These are phyloP conservation scores for Agrilus planipennis DNA, from an alignment of 1,140 invertebrate genomes.

Conservation along the genomic window DNA sequence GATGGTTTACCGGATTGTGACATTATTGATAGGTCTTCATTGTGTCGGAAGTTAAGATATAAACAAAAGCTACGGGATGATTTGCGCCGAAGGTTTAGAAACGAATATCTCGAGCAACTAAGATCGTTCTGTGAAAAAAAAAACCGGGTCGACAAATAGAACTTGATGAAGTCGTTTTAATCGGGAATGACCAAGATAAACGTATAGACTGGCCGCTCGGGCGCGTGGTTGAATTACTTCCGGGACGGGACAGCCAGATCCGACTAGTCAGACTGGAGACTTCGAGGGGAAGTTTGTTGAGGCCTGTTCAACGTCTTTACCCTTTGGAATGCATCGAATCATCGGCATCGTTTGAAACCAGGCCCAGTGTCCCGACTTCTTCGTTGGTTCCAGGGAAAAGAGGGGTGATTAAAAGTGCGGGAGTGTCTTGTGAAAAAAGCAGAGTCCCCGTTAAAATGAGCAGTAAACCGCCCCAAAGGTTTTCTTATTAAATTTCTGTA, in stretches of 20 bases:
- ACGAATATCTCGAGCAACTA: constrained; percentile 6
- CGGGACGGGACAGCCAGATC: constrained; percentile 7
- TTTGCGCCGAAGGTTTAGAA: constrained; percentile 9
- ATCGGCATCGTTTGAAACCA: too few relatives aligned
- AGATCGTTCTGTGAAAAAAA: constrained; percentile 1
- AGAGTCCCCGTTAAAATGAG: too few relatives aligned
- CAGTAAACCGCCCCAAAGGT: too few relatives aligned
- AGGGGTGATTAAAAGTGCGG: not conserved
- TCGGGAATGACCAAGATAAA: constrained; percentile 8
- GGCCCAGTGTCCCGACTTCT: not conserved
- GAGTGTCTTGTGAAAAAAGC: too few relatives aligned
- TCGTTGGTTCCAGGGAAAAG: too few relatives aligned
- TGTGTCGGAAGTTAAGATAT: constrained; percentile 8
- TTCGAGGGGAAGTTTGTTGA: constrained; percentile 3
- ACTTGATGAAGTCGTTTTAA: constrained; percentile 8
- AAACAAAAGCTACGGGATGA: constrained; percentile 9
- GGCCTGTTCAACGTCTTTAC: constrained; percentile 8
- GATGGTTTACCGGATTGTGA: constrained; percentile 8
- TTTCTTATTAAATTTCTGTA: too few relatives aligned
- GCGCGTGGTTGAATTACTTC: constrained; percentile 7
- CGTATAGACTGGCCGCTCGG: constrained; percentile 7
- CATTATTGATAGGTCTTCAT: constrained; percentile 5
- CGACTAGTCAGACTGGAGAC: constrained; percentile 5
- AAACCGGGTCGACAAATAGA: not conserved
- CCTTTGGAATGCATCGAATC: too few relatives aligned